A percentile compares a stretch with the other conserved stretches of the same genome.
These are phyloP conservation scores for Anguilla megastoma DNA, from an alignment of 2,797 vertebrate species.

Conservation along the genomic window DNA sequence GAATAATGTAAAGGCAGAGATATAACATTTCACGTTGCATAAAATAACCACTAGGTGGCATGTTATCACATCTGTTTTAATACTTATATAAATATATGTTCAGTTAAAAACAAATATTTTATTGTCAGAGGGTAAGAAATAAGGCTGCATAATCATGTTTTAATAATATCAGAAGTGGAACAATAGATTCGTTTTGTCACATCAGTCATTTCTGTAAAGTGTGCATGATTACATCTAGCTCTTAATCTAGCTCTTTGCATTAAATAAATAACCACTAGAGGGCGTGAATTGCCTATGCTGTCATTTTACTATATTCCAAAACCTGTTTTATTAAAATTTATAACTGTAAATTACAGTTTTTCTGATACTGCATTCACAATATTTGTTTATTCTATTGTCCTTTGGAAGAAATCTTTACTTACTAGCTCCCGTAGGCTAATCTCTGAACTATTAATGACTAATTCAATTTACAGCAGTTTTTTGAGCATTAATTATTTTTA, in stretches of 20 bases:
- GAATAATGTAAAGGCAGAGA: not conserved
- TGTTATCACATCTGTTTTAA: not conserved
- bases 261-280: conserved; percentile 34
- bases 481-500: not conserved
- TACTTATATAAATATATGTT: not conserved
- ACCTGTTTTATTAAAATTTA: not conserved
- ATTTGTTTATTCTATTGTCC: not conserved
- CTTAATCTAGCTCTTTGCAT: not conserved
- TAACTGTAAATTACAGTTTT: not conserved
- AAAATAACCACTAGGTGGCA: not conserved
- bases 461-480: not conserved
- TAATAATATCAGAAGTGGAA: not conserved
- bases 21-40: not conserved
- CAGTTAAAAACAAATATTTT: not conserved
- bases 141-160: not conserved
- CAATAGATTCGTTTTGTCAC: not conserved
- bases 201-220: not conserved
- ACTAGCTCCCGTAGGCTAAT: not conserved
- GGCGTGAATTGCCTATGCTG: conserved; percentile 24
- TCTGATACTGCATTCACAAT: not conserved
- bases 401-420: not conserved
- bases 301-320: not conserved
- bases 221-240: not conserved
- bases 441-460: not conserved
- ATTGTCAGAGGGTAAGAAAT: not conserved